These are phyloP conservation scores for Drosophila aff. DNA, from an alignment of 1,140 invertebrate species.

Conservation along the genomic window DNA sequence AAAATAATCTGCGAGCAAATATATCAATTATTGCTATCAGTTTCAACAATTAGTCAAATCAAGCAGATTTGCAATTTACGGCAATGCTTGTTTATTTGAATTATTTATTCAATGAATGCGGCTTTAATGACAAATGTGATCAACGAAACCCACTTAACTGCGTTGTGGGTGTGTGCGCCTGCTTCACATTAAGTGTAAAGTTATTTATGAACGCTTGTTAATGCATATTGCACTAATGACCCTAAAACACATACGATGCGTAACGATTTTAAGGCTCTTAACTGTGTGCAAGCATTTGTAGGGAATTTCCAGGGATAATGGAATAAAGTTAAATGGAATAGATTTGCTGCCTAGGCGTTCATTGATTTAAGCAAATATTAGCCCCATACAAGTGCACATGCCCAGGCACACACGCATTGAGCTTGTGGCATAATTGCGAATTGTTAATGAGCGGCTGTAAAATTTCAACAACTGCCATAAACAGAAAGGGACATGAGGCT, in stretches of 20 bases:
- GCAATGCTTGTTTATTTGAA: conserved; percentile 22
- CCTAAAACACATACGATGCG: conserved; percentile 36
- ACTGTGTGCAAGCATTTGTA: conserved; percentile 8
- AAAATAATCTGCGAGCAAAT: conserved; percentile 11
- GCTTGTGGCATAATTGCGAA: conserved; percentile 38
- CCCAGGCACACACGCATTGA: conserved; percentile 1
- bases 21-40: conserved; percentile 50
- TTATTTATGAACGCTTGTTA: conserved; percentile 54
- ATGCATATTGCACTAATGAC: conserved; percentile 58
- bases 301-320: conserved; percentile 25
- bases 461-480: conserved; percentile 50
- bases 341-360: conserved; percentile 44
- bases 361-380: conserved; percentile 70
- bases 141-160: conserved; percentile 44
- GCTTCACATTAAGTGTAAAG: conserved; percentile 39
- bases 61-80: conserved; percentile 51
- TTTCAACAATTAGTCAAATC: conserved; percentile 57
- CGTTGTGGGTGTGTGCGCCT: conserved; percentile 4
- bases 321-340: conserved; percentile 33
- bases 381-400: conserved; percentile 22
- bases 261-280: conserved; percentile 24
- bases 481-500: conserved; percentile 14
- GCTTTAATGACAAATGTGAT: conserved; percentile 52
- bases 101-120: conserved; percentile 54
- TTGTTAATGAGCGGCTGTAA: conserved; percentile 38